A percentile compares a stretch with the other conserved stretches of the same genome.
These are phyloP conservation scores for Bolborhynchus lineola DNA, from an alignment of 2,113 vertebrate genomes.

Conservation along the genomic window DNA sequence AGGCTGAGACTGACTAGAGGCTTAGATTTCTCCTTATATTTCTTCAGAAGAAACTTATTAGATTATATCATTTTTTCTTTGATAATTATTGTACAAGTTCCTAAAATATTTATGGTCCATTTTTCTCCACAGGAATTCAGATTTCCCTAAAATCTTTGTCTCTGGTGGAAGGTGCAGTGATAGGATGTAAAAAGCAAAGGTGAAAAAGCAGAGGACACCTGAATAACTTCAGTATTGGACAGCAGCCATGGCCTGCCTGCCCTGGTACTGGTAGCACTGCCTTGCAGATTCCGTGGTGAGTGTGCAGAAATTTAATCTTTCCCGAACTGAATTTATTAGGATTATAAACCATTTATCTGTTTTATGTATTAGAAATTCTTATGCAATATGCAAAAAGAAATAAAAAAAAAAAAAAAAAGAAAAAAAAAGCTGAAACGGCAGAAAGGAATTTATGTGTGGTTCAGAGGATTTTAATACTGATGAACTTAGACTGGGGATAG, in stretches of 20 bases:
- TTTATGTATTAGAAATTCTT: not conserved
- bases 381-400: not conserved
- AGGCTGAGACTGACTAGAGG: not conserved
- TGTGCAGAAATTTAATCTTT: slow-evolving; percentile 21
- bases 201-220: not conserved
- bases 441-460: not conserved
- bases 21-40: not conserved
- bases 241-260: not conserved
- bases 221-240: not conserved
- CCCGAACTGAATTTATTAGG: not conserved
- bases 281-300: not conserved
- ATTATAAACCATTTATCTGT: not conserved
- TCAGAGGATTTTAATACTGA: not conserved
- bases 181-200: not conserved
- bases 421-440: not conserved
- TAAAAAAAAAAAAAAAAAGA: too few species aligned
- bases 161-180: not conserved
- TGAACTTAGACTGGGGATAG: not conserved
- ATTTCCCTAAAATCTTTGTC: not conserved
- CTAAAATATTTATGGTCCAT: not conserved
- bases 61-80: not conserved
- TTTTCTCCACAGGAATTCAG: not conserved
- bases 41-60: not conserved
- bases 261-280: not conserved
- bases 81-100: not conserved